phyloP scores from a whole-genome alignment of 2,797 vertebrate species.

The Lutjanus argentimaculatus region DNA sequence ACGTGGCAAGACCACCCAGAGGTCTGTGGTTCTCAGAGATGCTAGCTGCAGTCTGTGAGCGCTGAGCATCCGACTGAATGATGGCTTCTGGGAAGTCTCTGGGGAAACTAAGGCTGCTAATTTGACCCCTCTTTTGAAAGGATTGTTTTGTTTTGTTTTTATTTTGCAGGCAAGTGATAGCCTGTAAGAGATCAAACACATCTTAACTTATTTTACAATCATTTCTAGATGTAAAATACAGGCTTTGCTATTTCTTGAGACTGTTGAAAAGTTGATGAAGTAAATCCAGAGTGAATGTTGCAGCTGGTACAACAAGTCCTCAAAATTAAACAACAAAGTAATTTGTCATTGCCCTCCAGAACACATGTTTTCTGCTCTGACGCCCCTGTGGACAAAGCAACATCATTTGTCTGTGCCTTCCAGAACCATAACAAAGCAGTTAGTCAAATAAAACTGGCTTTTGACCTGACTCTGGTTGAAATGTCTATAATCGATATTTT shows the following conservation, averaged over 20 bases:
- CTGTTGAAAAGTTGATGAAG: background rate
- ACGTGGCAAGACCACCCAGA: conserved; percentile 84
- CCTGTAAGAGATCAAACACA: background rate
- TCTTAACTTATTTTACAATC: background rate
- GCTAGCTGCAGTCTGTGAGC: conserved; percentile 64
- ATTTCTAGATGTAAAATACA: background rate
- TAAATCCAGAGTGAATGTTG: background rate
- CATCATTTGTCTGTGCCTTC: background rate
- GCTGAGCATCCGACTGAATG: conserved; percentile 50
- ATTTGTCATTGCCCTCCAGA: background rate
- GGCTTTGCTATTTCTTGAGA: background rate
- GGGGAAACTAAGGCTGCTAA: conserved; percentile 36
- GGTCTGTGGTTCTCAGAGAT: conserved; percentile 69
- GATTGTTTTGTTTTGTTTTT: conserved; percentile 2
- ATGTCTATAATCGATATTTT: background rate
- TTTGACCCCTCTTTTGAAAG: conserved; percentile 32
- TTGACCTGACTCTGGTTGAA: background rate
- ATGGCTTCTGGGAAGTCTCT: conserved; percentile 70
- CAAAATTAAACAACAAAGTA: background rate
- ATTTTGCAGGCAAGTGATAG: conserved; percentile 10
- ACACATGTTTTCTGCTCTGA: background rate
- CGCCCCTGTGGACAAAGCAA: background rate
- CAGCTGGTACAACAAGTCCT: background rate
- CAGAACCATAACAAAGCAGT: background rate
- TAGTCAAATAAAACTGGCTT: background rate